A percentile compares a stretch with the other conserved stretches of the same genome.
These are phyloP conservation scores for Eilema sororculum DNA, from an alignment of 2,888 invertebrate genomes.

Conservation along the genomic window DNA sequence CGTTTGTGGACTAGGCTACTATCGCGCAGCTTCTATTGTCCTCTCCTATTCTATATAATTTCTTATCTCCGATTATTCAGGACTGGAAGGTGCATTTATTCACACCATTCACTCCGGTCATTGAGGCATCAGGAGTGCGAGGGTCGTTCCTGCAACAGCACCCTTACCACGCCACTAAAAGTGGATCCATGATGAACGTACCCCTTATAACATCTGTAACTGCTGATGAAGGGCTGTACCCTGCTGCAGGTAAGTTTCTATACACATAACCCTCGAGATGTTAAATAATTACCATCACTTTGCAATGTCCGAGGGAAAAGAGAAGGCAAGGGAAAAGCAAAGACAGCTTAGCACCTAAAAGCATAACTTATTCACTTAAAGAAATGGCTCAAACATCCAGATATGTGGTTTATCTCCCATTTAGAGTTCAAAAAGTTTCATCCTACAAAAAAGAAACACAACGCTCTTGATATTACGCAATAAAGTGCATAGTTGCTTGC, in stretches of 20 bases:
- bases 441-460: not conserved
- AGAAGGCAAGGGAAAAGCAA: not conserved
- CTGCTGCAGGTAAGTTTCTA: constrained; percentile 88
- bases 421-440: not conserved
- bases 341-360: too few species aligned
- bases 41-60: not conserved
- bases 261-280: too few species aligned
- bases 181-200: constrained; percentile 88
- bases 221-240: constrained; percentile 91
- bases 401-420: too few species aligned
- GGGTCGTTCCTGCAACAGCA: constrained; percentile 89
- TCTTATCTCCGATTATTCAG: constrained; percentile 65
- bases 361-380: too few species aligned
- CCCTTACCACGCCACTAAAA: constrained; percentile 88
- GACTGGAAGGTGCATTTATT: constrained; percentile 88
- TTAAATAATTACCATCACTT: not conserved
- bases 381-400: too few species aligned
- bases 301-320: not conserved
- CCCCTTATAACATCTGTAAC: constrained; percentile 91
- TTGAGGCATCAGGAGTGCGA: constrained; percentile 82
- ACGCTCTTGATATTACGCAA: not conserved
- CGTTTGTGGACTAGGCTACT: too few species aligned
- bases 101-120: constrained; percentile 91
- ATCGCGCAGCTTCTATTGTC: too few species aligned
- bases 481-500: not conserved